A percentile compares a stretch with the other conserved stretches of the same genome.
Conservation (phyloP, 2,888 invertebrate genomes). For the Drosophila austrosaltans region DNA sequence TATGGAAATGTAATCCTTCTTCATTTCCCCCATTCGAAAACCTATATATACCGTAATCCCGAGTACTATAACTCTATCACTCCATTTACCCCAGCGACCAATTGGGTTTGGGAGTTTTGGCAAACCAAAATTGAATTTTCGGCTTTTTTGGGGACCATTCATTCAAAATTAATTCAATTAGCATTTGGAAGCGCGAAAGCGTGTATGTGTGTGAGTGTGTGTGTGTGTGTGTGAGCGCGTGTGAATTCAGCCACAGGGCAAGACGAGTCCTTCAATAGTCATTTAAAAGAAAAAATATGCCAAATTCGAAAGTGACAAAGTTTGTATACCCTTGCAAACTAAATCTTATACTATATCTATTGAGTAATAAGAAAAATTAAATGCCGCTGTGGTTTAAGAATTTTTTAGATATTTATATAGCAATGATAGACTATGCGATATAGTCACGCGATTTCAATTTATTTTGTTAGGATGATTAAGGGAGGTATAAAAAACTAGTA, state of each 20-base stretch:
- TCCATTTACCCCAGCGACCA: background rate
- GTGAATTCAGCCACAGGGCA: conserved; percentile 20
- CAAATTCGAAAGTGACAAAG: no score
- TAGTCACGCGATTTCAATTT: no score
- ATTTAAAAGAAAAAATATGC: no score
- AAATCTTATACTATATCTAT: no score
- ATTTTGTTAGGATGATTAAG: no score
- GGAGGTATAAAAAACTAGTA: no score
- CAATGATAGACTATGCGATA: no score
- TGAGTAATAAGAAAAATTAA: no score
- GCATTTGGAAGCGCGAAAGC: conserved; percentile 23
- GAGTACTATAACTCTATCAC: background rate
- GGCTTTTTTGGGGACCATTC: conserved; percentile 41
- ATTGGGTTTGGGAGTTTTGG: conserved; percentile 30
- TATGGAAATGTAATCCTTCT: conserved; percentile 54
- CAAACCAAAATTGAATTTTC: conserved; percentile 57
- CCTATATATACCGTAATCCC: background rate
- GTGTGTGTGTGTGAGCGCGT: conserved; percentile 8
- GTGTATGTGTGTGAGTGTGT: conserved; percentile 14
- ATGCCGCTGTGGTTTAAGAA: no score
- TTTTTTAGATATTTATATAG: no score
- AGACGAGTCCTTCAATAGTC: conserved; percentile 8
- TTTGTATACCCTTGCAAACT: no score
- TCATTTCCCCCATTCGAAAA: conserved; percentile 21
- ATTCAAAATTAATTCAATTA: conserved; percentile 66